These are phyloP conservation scores for Orussus abietinus DNA, from an alignment of 1,140 invertebrate species.

Conservation along the genomic window DNA sequence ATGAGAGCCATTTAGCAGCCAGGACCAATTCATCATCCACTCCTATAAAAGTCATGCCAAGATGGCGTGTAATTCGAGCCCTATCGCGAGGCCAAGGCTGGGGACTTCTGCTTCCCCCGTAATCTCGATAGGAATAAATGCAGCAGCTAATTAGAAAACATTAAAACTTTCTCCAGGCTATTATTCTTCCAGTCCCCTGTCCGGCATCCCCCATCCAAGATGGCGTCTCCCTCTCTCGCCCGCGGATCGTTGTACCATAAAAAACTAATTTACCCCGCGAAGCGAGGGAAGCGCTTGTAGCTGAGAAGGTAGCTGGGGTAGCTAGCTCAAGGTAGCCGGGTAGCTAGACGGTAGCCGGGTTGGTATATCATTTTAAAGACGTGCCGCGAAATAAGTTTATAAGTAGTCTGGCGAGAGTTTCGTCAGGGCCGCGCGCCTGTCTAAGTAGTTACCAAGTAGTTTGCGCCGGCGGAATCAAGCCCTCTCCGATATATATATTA, in stretches of 20 bases:
- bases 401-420: constrained; percentile 49
- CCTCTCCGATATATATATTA: constrained; percentile 41
- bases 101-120: too few species aligned
- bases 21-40: too few species aligned
- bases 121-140: constrained; percentile 18
- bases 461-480: constrained; percentile 42
- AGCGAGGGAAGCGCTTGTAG: constrained; percentile 18
- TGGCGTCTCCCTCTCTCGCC: constrained; percentile 23
- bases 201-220: too few species aligned
- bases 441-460: constrained; percentile 50
- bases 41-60: too few species aligned
- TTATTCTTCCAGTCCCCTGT: constrained; percentile 34
- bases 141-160: constrained; percentile 26
- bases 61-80: too few species aligned
- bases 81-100: too few species aligned
- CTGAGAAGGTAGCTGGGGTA: constrained; percentile 10
- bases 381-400: constrained; percentile 49
- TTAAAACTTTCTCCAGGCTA: constrained; percentile 24
- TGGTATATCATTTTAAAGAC: constrained; percentile 49
- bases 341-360: constrained; percentile 25
- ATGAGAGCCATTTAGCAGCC: too few species aligned
- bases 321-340: constrained; percentile 23
- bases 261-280: constrained; percentile 30
- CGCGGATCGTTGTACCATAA: constrained; percentile 28
- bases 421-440: constrained; percentile 36